Evolutionary conservation across 2,888 invertebrate species (phyloP).

Genomic region (Epinotia bilunana): DNA sequence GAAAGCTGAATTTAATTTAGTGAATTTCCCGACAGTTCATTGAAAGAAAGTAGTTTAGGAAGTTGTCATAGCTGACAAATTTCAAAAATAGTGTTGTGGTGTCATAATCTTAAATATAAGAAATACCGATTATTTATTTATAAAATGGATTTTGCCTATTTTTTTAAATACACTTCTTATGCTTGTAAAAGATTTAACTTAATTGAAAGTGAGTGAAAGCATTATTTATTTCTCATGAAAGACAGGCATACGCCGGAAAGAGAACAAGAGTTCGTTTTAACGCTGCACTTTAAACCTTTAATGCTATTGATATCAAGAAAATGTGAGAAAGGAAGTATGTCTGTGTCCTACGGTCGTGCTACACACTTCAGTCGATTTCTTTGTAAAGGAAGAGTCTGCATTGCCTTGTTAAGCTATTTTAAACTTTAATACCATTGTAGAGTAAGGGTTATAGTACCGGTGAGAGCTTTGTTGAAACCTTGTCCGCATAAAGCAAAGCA

Average conservation of each 20-base stretch:
- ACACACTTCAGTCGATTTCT: slow-evolving; percentile 71
- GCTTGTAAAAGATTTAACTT: slow-evolving; percentile 50
- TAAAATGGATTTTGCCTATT: neutral
- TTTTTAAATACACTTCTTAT: neutral
- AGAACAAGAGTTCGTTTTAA: slow-evolving; percentile 72
- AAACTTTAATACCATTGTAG: slow-evolving; percentile 62
- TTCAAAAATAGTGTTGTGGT: slow-evolving; percentile 63
- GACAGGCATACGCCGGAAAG: slow-evolving; percentile 69
- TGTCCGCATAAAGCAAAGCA: slow-evolving; percentile 75
- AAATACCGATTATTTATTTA: slow-evolving; percentile 32
- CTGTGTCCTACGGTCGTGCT: slow-evolving; percentile 63
- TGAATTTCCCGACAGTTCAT: neutral
- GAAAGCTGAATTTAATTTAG: too few species aligned
- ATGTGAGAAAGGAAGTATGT: slow-evolving; percentile 84
- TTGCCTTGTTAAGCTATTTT: slow-evolving; percentile 66
- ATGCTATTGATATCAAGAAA: slow-evolving; percentile 80
- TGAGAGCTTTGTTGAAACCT: slow-evolving; percentile 72
- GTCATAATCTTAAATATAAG: neutral
- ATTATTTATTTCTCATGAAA: slow-evolving; percentile 64
- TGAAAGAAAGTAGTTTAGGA: slow-evolving; percentile 48
- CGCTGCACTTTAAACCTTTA: slow-evolving; percentile 63
- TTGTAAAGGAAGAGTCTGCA: slow-evolving; percentile 70
- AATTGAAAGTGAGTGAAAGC: slow-evolving; percentile 57
- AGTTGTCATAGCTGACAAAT: slow-evolving; percentile 56
- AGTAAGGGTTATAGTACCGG: slow-evolving; percentile 79